Conservation (phyloP, 2,888 invertebrate species). For the Campoplex capitator region DNA sequence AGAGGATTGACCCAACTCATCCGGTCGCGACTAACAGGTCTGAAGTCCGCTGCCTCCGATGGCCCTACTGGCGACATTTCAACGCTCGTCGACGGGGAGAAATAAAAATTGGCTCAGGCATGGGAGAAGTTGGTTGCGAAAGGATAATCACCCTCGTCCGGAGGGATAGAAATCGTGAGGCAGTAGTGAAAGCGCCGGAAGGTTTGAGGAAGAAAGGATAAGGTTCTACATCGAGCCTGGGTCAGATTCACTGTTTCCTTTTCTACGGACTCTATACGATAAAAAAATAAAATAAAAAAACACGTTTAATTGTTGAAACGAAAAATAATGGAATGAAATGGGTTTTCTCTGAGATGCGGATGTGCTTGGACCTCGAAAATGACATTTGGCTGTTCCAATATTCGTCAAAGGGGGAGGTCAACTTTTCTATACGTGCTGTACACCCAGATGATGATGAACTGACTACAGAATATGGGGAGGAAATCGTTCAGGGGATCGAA, state of each 20-base stretch:
- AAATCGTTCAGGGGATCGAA: not conserved
- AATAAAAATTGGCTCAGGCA: not conserved
- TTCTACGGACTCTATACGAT: not conserved
- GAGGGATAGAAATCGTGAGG: not conserved
- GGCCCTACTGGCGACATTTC: not conserved
- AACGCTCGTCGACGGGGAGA: not conserved
- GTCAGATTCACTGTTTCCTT: not conserved
- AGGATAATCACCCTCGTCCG: not conserved
- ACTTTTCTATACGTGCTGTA: not conserved
- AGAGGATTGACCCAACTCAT: not conserved
- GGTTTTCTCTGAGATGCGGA: not conserved
- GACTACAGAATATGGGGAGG: not conserved
- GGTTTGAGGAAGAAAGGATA: not conserved
- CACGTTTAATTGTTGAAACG: not conserved
- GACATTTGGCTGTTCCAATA: not conserved
- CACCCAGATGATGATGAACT: not conserved
- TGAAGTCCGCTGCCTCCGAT: not conserved
- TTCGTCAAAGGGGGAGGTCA: not conserved
- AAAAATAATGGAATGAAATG: not conserved
- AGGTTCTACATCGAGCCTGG: not conserved
- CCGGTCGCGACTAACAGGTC: not conserved
- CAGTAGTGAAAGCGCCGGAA: not conserved
- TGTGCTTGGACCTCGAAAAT: not conserved
- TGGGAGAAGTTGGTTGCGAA: conserved; percentile 7
- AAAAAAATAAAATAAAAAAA: not conserved